Conservation (phyloP, 92 coral and sea anemone genomes). For the Porites evermanni region DNA sequence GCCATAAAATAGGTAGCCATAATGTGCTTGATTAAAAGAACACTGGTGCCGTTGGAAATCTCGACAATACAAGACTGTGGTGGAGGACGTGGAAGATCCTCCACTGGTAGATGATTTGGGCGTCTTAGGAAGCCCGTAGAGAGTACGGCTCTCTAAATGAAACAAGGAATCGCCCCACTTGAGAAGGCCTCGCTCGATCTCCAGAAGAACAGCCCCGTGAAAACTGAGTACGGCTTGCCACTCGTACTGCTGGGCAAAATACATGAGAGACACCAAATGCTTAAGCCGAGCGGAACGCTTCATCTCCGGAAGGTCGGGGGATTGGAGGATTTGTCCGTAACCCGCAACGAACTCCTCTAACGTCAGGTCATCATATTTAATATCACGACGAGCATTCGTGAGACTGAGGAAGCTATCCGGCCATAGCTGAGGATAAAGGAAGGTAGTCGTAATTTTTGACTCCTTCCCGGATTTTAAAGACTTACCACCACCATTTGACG, state of each 20-base stretch:
- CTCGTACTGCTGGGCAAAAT: not conserved
- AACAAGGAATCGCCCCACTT: not conserved
- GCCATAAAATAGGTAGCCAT: not conserved
- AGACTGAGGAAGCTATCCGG: slow-evolving; percentile 28
- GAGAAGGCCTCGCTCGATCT: slow-evolving; percentile 4
- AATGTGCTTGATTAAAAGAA: not conserved
- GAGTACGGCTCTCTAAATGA: not conserved
- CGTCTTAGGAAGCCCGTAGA: not conserved
- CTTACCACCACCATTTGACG: too few species aligned
- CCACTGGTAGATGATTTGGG: not conserved
- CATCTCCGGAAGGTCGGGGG: not conserved
- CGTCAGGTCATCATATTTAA: slow-evolving; percentile 27
- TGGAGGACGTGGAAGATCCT: too few species aligned
- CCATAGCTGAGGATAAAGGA: slow-evolving; percentile 34
- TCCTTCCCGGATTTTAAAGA: not conserved
- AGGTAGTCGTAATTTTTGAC: slow-evolving; percentile 12
- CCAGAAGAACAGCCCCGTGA: slow-evolving; percentile 32
- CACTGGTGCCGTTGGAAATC: not conserved
- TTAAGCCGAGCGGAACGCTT: slow-evolving; percentile 13
- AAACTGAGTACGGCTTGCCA: slow-evolving; percentile 6
- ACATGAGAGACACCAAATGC: slow-evolving; percentile 25
- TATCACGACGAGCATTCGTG: slow-evolving; percentile 14
- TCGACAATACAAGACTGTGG: too few species aligned
- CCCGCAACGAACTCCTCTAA: slow-evolving; percentile 35
- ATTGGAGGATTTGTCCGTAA: slow-evolving; percentile 24